Percentiles rank a stretch among this genome's conserved stretches.
Evolutionary conservation across 1,140 invertebrate species (phyloP).

Genomic region (Eumaeus atala): DNA sequence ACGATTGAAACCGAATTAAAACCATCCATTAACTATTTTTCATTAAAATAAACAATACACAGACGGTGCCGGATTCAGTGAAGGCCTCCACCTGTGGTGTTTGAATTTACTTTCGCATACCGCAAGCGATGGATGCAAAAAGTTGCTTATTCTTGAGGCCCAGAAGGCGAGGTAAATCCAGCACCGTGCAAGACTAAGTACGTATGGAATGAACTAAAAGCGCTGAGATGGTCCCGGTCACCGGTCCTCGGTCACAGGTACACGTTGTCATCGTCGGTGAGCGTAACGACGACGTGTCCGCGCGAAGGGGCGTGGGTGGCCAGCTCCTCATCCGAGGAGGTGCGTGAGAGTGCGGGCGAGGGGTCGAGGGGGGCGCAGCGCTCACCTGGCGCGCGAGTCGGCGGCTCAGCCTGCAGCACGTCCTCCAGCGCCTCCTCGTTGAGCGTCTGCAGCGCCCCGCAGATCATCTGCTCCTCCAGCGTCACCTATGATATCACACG

Average conservation of each 20-base stretch:
- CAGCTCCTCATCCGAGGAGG: constrained; percentile 15
- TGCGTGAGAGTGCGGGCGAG: constrained; percentile 21
- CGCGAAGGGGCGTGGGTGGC: constrained; percentile 12
- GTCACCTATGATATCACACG: constrained; percentile 80
- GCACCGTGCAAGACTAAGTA: neutral
- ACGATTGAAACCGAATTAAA: no score
- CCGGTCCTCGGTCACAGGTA: constrained; percentile 41
- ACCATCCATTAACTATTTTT: no score
- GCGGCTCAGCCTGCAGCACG: constrained; percentile 77
- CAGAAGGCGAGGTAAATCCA: no score
- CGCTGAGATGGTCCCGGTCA: neutral
- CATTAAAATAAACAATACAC: no score
- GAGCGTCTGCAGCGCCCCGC: constrained; percentile 90
- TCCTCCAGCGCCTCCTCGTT: constrained; percentile 95
- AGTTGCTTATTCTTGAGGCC: no score
- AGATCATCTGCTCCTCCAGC: constrained; percentile 95
- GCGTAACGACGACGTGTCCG: constrained; percentile 45
- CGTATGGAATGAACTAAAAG: neutral
- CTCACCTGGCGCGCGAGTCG: constrained; percentile 46
- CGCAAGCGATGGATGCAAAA: no score
- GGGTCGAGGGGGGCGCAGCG: constrained; percentile 34
- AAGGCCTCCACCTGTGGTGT: no score
- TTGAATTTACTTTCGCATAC: no score
- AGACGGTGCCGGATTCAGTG: no score
- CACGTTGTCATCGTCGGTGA: constrained; percentile 50